Evolutionary conservation across 2,797 vertebrate species (phyloP).

Genomic region (Peromyscus aztecus): DNA sequence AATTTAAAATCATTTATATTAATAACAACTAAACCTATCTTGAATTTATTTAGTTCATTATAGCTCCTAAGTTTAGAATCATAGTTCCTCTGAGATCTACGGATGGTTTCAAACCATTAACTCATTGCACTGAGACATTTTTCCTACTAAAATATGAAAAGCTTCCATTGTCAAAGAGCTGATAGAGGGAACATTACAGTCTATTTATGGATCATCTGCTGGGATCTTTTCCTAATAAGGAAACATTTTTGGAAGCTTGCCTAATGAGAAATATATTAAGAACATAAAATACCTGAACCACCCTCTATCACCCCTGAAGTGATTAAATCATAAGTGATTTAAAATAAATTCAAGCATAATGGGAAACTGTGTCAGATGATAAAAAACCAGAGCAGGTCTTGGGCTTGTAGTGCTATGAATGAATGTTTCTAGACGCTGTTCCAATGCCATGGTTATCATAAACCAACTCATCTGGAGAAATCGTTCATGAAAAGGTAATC

Average conservation of each 20-base stretch:
- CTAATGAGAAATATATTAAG: slow-evolving; percentile 62
- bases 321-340: slow-evolving; percentile 24
- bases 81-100: not conserved
- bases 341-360: slow-evolving; percentile 12
- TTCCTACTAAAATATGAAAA: not conserved
- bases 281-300: slow-evolving; percentile 49
- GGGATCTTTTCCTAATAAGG: slow-evolving; percentile 40
- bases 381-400: not conserved
- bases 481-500: not conserved
- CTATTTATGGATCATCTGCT: slow-evolving; percentile 48
- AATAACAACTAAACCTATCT: not conserved
- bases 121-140: not conserved
- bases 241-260: slow-evolving; percentile 43
- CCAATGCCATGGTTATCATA: not conserved
- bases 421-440: not conserved
- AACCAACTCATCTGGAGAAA: not conserved
- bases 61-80: not conserved
- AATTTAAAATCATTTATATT: not conserved
- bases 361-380: not conserved
- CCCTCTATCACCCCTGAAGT: not conserved
- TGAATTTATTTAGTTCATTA: not conserved
- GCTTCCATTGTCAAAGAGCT: not conserved
- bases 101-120: slow-evolving; percentile 21
- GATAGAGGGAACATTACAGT: not conserved
- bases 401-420: not conserved